Base-by-base conservation (phyloP, 2,888 invertebrate genomes). In the Sinhomidia bicolor region DNA sequence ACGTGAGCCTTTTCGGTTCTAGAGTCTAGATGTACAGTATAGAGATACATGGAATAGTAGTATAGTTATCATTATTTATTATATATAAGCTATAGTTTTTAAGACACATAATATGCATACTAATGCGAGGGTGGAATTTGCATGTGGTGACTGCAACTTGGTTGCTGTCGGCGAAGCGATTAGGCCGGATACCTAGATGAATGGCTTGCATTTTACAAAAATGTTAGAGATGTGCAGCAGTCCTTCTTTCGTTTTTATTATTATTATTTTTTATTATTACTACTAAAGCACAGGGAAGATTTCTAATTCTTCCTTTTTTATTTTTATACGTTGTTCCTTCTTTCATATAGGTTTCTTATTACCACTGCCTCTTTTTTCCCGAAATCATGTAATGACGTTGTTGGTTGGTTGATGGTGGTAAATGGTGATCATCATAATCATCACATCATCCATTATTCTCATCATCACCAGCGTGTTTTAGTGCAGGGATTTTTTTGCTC, bases 51-150 rank as follows among this genome's bases (percentile, higher is more conserved):
- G n/a, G n/a, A n/a, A n/a, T n/a, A n/a, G n/a, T n/a, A n/a, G n/a
- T n/a, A n/a, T n/a, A n/a, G n/a, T n/a, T n/a, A n/a, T n/a, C n/a
- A n/a, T n/a, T n/a, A n/a, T n/a, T n/a, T n/a, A n/a, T n/a, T n/a
- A n/a, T n/a, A n/a, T n/a, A n/a, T n/a, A n/a, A n/a, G n/a, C n/a
- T n/a, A n/a, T n/a, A n/a, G n/a, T n/a, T n/a, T n/a, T n/a, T n/a
- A n/a, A n/a, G n/a, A n/a, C n/a, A n/a, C n/a, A n/a, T n/a, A n/a
- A n/a, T n/a, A n/a, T n/a, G n/a, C n/a, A n/a, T 36, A 36, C 36
- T 51, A 51, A 57, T 57, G 71, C 51, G 85, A 85, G 85, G 85
- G 85, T 78, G 65, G 85, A 85, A 65, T 78, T 32, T 85, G 62
- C 78, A 65, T 76, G 74, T 74, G 74, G 36, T 74, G 74, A 44